Base-by-base conservation (phyloP, 2,888 invertebrate genomes). In the Conchocele bisecta region DNA sequence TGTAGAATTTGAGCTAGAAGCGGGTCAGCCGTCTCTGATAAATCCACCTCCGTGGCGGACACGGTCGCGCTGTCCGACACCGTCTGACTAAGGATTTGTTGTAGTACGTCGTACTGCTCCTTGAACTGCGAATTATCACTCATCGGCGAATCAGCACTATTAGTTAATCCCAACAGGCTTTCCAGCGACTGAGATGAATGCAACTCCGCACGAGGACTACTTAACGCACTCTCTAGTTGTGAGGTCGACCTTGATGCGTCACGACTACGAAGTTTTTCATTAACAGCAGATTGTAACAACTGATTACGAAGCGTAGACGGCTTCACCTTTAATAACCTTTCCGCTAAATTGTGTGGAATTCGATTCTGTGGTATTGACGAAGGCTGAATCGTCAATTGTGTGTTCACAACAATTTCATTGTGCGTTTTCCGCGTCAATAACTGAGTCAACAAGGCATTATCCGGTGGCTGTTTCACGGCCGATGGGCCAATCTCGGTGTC, bases 1-100 rank as follows among this genome's bases (percentile, higher is more conserved):
- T 97, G 96, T 81, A 97, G 92, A 82, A 97, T 94, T 86, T 95
- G 95, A 3, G 96, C 96, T 57, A 97, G 92, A 72, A 95, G 93
- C 6, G 89, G 88, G 54, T 90, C 89, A 7, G 78, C 66, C 28
- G 73, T 79, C 51, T 84, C 86, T 6, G 79, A 66, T 7, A 78
- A 61, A 35, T 83, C 83, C 20, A 81, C 75, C 39, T 82, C 84
- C 71, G 75, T 82, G 20, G 65, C 59, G 20, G 50, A 57, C 2
- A 41, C 63, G 1, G 72, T 39, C 11, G 65, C 51, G 28, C 29
- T 67, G 28, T 26, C 33, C 33, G 44, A 41, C 13, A 54, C 58
- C 11, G 75, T 60, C 28, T 71, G 53, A 11, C 57, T 44, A 20
- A 82, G 54, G 54, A 86, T 63, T 37, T 80, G 82, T 20, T 83